Percentiles rank a stretch among this genome's conserved stretches.
phyloP scores from a whole-genome alignment of 2,797 vertebrate genomes.

The Anabacerthia variegaticeps region DNA sequence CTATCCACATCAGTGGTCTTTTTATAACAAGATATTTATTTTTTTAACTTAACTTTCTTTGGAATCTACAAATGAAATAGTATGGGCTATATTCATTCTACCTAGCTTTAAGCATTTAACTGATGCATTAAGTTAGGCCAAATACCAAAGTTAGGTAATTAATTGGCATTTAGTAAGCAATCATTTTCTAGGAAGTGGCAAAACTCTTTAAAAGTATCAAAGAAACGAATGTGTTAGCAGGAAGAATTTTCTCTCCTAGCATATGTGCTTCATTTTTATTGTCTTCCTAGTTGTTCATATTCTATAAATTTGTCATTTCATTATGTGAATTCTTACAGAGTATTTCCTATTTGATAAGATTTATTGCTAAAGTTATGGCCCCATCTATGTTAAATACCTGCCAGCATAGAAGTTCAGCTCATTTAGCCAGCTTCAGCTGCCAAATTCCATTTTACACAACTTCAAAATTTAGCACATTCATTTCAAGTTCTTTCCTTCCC shows the following conservation, averaged over 20 bases:
- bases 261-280: background rate
- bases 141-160: background rate
- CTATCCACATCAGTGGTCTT: background rate
- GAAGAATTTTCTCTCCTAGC: background rate
- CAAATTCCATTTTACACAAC: background rate
- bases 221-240: background rate
- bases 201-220: background rate
- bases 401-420: background rate
- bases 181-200: background rate
- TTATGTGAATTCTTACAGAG: background rate
- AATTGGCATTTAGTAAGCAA: background rate
- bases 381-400: conserved; percentile 23
- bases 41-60: background rate
- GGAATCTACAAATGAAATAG: background rate
- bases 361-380: background rate
- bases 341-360: background rate
- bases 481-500: background rate
- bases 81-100: background rate
- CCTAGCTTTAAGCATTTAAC: background rate
- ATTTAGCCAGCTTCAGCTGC: conserved; percentile 16
- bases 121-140: background rate
- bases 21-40: background rate
- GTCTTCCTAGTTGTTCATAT: background rate
- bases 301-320: conserved; percentile 22
- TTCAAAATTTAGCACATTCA: background rate